These are phyloP conservation scores for Gadus macrocephalus DNA, from an alignment of 2,113 vertebrate species.

Conservation along the genomic window DNA sequence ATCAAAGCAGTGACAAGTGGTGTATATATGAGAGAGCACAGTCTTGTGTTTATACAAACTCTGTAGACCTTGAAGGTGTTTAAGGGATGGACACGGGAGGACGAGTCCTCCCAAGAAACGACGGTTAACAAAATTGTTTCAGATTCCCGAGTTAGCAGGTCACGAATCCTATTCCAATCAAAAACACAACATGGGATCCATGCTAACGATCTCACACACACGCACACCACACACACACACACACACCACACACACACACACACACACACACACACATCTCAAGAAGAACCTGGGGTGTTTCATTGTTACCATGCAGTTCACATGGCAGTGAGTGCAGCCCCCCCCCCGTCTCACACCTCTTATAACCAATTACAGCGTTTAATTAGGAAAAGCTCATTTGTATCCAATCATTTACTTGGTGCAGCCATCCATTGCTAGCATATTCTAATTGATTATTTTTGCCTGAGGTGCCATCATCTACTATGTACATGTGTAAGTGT, in stretches of 20 bases:
- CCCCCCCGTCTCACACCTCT: conserved; percentile 52
- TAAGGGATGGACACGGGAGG: too few relatives aligned
- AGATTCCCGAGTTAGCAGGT: too few relatives aligned
- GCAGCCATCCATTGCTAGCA: conserved; percentile 67
- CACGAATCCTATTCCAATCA: too few relatives aligned
- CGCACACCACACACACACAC: not conserved
- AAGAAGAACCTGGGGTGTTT: conserved; percentile 45
- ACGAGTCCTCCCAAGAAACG: too few relatives aligned
- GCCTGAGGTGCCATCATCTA: conserved; percentile 55
- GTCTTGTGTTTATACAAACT: too few relatives aligned
- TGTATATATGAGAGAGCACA: too few relatives aligned
- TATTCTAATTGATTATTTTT: conserved; percentile 75
- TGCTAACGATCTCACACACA: too few relatives aligned
- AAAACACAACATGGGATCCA: too few relatives aligned
- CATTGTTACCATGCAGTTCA: conserved; percentile 44
- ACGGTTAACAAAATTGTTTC: too few relatives aligned
- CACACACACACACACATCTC: not conserved
- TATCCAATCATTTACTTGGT: conserved; percentile 74
- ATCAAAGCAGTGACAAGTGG: too few relatives aligned
- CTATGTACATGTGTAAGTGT: conserved; percentile 26
- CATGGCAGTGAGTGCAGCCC: conserved; percentile 35
- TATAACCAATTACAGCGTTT: conserved; percentile 71
- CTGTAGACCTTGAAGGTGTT: too few relatives aligned
- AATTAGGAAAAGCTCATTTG: conserved; percentile 77
- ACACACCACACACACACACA: not conserved